These are phyloP conservation scores for Melieria picta DNA, from an alignment of 2,888 invertebrate species.

Conservation along the genomic window DNA sequence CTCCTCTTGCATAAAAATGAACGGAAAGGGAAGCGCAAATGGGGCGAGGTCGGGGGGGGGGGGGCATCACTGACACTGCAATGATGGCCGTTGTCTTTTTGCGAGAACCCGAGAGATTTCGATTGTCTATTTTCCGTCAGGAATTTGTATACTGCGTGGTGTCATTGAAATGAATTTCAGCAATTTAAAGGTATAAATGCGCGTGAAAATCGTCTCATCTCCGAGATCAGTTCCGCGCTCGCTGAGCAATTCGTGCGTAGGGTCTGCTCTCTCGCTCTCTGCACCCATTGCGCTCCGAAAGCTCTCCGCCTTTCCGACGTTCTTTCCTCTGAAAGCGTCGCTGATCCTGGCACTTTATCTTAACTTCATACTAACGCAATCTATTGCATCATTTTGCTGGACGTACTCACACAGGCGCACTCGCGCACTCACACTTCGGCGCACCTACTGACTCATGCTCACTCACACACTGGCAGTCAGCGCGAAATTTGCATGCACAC, in stretches of 20 bases:
- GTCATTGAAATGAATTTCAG: slow-evolving; percentile 18
- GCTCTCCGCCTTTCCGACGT: slow-evolving; percentile 26
- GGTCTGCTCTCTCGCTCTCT: background rate
- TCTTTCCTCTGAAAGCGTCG: slow-evolving; percentile 31
- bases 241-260: background rate
- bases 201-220: background rate
- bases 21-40: too few species aligned
- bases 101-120: background rate
- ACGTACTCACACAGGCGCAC: slow-evolving; percentile 23
- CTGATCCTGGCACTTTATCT: slow-evolving; percentile 40
- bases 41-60: too few species aligned
- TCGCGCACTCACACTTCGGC: slow-evolving; percentile 27
- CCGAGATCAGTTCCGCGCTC: background rate
- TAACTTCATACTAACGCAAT: slow-evolving; percentile 49
- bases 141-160: slow-evolving; percentile 3
- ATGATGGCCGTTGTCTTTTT: background rate
- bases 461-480: slow-evolving; percentile 10
- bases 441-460: slow-evolving; percentile 41
- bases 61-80: too few species aligned
- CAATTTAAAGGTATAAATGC: slow-evolving; percentile 11
- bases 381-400: slow-evolving; percentile 45
- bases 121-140: background rate
- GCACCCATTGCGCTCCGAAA: slow-evolving; percentile 24
- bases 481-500: slow-evolving; percentile 6
- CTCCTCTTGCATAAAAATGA: too few species aligned